Evolutionary conservation across 2,888 invertebrate genomes (phyloP), one percentile per base, ranked within the genome.

Genomic region (Drymonia ruficornis): DNA sequence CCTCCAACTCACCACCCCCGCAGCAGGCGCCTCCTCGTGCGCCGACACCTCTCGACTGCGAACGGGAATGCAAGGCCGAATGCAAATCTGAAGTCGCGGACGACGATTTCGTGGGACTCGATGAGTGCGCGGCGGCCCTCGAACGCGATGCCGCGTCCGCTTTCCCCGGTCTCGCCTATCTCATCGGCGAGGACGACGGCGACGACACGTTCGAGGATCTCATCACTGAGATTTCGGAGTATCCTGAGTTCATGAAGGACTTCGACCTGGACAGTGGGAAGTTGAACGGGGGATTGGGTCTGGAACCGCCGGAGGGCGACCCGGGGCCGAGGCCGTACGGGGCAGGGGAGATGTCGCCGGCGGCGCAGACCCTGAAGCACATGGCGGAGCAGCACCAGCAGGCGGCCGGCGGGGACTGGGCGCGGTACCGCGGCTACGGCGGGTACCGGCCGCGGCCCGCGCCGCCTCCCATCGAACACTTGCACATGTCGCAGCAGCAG

Each of bases 351-450:
- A 93, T 97, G 84, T 97, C 98, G 57, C 97, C 98, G 23, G 99
- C 99, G 0, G 98, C 98, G 49, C 98, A 98, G 90, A 98, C 98
- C 0, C 93, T 99, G 51, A 98, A 98, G 83, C 98, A 98, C 78
- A 98, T 98, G 98, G 98, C 98, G 40, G 98, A 98, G 83, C 98
- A 98, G 85, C 98, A 98, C 87, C 98, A 98, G 89, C 97, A 97
- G 87, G 90, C 89, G 57, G 80, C 91, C 31, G 91, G 90, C 81
- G 96, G 96, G 1, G 94, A 94, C 81, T 94, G 89, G 81, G 81
- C 83, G 62, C 86, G 91, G 52, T 91, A 86, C 93, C 95, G 91
- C 46, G 85, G 83, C 86, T 95, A 85, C 93, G 93, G 81, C 93
- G 72, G 85, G 51, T 89, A 89, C 74, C 81, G 93, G 52, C 81